A percentile compares a stretch with the other conserved stretches of the same genome.
These are phyloP conservation scores for Typhlichthys subterraneus DNA, from an alignment of 2,797 vertebrate species.

Conservation along the genomic window DNA sequence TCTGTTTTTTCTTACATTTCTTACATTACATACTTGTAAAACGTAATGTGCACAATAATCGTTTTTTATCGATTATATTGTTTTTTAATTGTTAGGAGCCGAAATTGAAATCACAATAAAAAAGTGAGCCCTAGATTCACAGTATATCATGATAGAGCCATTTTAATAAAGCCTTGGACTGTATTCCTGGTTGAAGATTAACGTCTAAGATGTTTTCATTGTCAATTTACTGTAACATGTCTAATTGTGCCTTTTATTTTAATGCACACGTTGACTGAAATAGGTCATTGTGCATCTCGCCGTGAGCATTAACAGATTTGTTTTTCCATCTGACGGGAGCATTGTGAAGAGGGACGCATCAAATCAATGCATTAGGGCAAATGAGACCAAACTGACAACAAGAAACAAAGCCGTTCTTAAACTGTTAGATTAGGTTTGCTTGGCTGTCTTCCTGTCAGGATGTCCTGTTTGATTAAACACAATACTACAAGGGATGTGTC, in stretches of 20 bases:
- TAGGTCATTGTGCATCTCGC: constrained; percentile 57
- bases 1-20: no score
- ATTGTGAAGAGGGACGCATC: constrained; percentile 19
- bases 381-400: constrained; percentile 19
- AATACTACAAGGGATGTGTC: constrained; percentile 18
- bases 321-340: constrained; percentile 17
- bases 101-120: no score
- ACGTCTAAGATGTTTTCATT: constrained; percentile 6
- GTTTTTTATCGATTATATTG: no score
- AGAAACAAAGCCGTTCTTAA: constrained; percentile 23
- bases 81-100: no score
- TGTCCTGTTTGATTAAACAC: constrained; percentile 13
- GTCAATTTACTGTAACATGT: constrained; percentile 11
- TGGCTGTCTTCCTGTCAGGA: constrained; percentile 31
- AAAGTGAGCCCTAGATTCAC: no score
- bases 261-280: constrained; percentile 50
- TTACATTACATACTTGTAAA: no score
- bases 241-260: constrained; percentile 27
- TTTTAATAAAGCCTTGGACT: no score
- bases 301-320: constrained; percentile 31
- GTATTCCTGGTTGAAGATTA: no score
- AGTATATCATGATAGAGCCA: no score
- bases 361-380: constrained; percentile 22
- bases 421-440: constrained; percentile 33
- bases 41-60: no score